Conservation (phyloP, 2,888 invertebrate genomes). For the Trachelus troglodyta region DNA sequence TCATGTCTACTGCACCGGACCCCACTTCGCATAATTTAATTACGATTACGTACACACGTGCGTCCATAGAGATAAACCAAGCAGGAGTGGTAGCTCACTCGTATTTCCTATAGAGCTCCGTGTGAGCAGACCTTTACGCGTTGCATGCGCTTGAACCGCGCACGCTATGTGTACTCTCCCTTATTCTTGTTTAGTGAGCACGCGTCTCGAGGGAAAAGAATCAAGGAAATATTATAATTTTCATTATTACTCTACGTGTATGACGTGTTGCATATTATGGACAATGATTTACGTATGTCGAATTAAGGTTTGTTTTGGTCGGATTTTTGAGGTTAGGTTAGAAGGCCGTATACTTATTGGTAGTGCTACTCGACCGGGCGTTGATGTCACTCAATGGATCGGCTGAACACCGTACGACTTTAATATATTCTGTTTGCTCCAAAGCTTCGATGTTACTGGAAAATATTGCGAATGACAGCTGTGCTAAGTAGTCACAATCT, state of each 20-base stretch:
- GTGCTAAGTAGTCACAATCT: not conserved
- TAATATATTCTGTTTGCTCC: not conserved
- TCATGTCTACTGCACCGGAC: constrained; percentile 1
- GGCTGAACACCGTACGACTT: not conserved
- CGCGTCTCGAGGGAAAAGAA: not conserved
- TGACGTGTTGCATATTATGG: not conserved
- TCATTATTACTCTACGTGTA: not conserved
- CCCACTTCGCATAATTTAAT: not conserved
- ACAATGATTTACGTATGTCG: not conserved
- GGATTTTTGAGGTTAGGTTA: not conserved
- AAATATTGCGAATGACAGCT: not conserved
- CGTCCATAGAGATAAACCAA: not conserved
- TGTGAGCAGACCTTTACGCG: not conserved
- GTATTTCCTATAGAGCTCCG: not conserved
- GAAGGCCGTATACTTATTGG: not conserved
- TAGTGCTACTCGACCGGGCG: constrained; percentile 39
- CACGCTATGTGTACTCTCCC: constrained; percentile 1
- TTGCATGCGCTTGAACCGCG: not conserved
- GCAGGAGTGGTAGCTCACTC: not conserved
- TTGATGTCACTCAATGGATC: constrained; percentile 43
- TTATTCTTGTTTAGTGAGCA: not conserved
- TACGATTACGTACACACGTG: not conserved
- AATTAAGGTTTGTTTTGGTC: not conserved
- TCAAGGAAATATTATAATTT: not conserved
- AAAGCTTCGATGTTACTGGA: not conserved